Evolutionary conservation across 1,140 invertebrate species (phyloP).

Genomic region (Halictus rubicundus): DNA sequence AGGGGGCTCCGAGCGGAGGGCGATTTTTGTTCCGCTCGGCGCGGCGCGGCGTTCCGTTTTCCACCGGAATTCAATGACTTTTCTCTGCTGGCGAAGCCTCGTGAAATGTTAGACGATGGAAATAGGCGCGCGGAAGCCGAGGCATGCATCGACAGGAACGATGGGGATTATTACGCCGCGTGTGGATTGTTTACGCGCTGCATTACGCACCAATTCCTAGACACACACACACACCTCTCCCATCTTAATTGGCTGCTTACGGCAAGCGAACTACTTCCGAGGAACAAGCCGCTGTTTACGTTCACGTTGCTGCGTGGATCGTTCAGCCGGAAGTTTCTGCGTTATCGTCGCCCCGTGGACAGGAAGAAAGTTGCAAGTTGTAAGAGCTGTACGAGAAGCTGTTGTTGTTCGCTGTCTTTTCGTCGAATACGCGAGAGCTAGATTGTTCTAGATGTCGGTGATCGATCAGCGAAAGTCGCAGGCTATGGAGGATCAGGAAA

Average conservation of each 20-base stretch:
- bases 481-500: no score
- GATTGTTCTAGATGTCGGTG: no score
- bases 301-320: constrained; percentile 8
- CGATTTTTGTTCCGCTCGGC: constrained; percentile 4
- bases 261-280: constrained; percentile 21
- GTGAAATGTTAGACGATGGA: neutral
- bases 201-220: neutral
- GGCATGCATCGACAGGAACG: neutral
- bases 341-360: no score
- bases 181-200: constrained; percentile 24
- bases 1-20: no score
- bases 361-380: no score
- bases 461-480: no score
- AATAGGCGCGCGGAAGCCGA: neutral
- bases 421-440: no score
- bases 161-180: neutral
- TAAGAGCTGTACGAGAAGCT: no score
- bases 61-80: neutral
- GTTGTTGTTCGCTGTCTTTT: no score
- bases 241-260: constrained; percentile 11
- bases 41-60: neutral
- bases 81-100: neutral
- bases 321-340: constrained; percentile 4
- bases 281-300: neutral
- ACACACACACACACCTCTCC: neutral